Conservation (phyloP, 2,888 invertebrate genomes). For the Unio pictorum region DNA sequence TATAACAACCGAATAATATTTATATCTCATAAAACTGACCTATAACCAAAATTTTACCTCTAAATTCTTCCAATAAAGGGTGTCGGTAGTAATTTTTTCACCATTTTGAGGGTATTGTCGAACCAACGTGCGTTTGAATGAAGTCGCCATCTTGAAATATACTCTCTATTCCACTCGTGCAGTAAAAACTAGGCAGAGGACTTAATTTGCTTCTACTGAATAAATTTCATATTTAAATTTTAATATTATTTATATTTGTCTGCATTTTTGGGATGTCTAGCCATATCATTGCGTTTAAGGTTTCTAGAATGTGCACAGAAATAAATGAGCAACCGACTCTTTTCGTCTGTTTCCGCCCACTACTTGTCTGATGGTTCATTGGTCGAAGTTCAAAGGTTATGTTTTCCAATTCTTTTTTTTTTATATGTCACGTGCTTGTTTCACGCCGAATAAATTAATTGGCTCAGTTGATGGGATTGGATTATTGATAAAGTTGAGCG, state of each 20-base stretch:
- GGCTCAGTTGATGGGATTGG: slow-evolving; percentile 56
- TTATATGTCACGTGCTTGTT: slow-evolving; percentile 43
- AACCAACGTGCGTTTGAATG: slow-evolving; percentile 79
- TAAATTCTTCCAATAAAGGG: slow-evolving; percentile 90
- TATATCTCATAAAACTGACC: too few species aligned
- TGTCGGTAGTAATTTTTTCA: slow-evolving; percentile 82
- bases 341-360: too few species aligned
- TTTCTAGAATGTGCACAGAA: too few species aligned
- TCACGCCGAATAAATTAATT: slow-evolving; percentile 56
- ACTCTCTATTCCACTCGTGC: slow-evolving; percentile 7
- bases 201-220: too few species aligned
- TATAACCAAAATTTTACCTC: slow-evolving; percentile 76
- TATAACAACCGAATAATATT: too few species aligned
- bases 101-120: slow-evolving; percentile 80
- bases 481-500: slow-evolving; percentile 32
- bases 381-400: slow-evolving; percentile 35
- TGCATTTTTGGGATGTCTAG: too few species aligned
- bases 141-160: slow-evolving; percentile 70
- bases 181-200: too few species aligned
- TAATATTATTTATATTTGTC: too few species aligned
- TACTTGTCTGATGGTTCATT: slow-evolving; percentile 4
- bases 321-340: too few species aligned
- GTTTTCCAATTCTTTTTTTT: slow-evolving; percentile 30
- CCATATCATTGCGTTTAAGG: too few species aligned
- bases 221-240: too few species aligned